These are phyloP conservation scores for Hoplostethus atlanticus DNA, from an alignment of 2,797 vertebrate species.

Conservation along the genomic window DNA sequence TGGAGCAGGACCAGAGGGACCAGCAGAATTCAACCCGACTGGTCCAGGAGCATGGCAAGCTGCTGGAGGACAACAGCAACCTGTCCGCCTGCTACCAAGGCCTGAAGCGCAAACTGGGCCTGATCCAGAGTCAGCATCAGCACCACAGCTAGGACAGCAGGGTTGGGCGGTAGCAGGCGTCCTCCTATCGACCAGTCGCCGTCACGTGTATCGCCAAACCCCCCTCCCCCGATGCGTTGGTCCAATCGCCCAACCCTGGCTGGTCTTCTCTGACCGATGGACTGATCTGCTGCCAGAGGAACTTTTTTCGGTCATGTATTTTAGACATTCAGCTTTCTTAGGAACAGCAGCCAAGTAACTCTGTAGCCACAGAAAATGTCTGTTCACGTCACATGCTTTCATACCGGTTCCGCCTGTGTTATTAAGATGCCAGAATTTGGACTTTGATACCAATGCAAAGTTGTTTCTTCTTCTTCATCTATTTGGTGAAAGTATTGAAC, in stretches of 20 bases:
- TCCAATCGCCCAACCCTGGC: neutral
- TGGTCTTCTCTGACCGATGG: neutral
- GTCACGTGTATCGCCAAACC: no score
- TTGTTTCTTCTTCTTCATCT: no score
- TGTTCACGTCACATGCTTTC: no score
- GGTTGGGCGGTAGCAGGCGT: neutral
- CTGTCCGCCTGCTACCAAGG: constrained; percentile 91
- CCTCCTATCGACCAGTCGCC: no score
- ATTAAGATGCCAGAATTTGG: no score
- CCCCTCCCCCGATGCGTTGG: no score
- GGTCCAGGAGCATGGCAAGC: constrained; percentile 96
- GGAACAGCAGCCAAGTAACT: neutral
- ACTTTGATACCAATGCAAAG: no score
- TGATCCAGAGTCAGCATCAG: constrained; percentile 92
- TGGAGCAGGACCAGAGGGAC: constrained; percentile 97
- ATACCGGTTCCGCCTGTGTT: no score
- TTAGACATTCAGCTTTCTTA: neutral
- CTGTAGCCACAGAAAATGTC: no score
- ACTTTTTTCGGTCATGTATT: neutral
- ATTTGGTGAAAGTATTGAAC: no score
- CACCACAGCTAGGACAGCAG: constrained; percentile 54
- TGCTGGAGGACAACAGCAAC: constrained; percentile 96
- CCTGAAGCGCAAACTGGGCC: constrained; percentile 94
- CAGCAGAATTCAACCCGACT: constrained; percentile 94
- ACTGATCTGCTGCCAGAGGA: neutral